Evolutionary conservation across 2,888 invertebrate species (phyloP).

Genomic region (Oegoconia quadripuncta): DNA sequence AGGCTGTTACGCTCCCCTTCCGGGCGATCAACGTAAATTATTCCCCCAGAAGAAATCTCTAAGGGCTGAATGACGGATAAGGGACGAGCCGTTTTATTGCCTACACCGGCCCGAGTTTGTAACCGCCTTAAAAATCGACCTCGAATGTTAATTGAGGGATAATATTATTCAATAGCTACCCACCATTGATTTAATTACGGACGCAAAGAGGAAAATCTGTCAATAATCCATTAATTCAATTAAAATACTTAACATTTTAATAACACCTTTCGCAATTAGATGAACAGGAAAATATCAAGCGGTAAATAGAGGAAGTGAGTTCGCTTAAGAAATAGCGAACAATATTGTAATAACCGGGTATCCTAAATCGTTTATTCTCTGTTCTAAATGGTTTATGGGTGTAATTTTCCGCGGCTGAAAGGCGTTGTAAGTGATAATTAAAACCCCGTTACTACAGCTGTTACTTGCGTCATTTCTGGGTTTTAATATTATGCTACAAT

Average conservation of each 20-base stretch:
- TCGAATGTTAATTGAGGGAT: constrained; percentile 72
- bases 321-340: constrained; percentile 26
- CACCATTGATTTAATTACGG: constrained; percentile 56
- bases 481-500: constrained; percentile 54
- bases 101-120: constrained; percentile 60
- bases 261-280: too few species aligned
- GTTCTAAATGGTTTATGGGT: constrained; percentile 65
- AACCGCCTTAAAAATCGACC: constrained; percentile 69
- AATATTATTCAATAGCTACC: constrained; percentile 67
- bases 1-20: constrained; percentile 76
- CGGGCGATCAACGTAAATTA: constrained; percentile 77
- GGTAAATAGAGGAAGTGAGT: constrained; percentile 19
- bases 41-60: constrained; percentile 76
- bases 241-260: too few species aligned
- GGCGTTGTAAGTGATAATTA: constrained; percentile 74
- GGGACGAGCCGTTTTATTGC: constrained; percentile 75
- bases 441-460: constrained; percentile 70
- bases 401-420: constrained; percentile 67
- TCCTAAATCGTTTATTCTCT: constrained; percentile 57
- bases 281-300: background rate
- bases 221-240: too few species aligned
- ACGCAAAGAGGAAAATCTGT: constrained; percentile 31
- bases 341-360: constrained; percentile 52
- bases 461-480: constrained; percentile 61
- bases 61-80: constrained; percentile 77